These are phyloP conservation scores for Popillia japonica DNA, from an alignment of 1,140 invertebrate genomes.

Conservation along the genomic window DNA sequence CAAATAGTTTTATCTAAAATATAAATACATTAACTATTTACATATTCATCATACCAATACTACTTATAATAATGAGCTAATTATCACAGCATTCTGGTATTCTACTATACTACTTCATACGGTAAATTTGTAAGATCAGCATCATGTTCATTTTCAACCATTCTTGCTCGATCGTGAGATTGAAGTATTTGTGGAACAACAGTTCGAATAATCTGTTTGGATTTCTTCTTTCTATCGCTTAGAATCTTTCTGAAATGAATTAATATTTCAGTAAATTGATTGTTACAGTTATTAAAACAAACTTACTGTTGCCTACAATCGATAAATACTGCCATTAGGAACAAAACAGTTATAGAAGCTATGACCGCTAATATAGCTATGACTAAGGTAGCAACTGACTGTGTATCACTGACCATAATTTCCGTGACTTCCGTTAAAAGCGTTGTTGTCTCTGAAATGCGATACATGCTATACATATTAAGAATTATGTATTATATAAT, in stretches of 20 bases:
- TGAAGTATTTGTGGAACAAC: constrained; percentile 11
- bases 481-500: no score
- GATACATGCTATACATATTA: no score
- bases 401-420: background rate
- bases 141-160: background rate
- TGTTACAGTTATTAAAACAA: constrained; percentile 21
- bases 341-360: constrained; percentile 65
- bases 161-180: constrained; percentile 9
- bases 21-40: background rate
- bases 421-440: background rate
- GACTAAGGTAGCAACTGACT: constrained; percentile 52
- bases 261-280: background rate
- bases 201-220: background rate
- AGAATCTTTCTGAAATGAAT: constrained; percentile 10
- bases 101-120: constrained; percentile 8
- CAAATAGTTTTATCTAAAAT: background rate
- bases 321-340: constrained; percentile 68
- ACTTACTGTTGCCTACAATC: constrained; percentile 65
- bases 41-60: background rate
- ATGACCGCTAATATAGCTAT: constrained; percentile 64
- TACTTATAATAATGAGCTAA: background rate
- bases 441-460: background rate
- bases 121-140: background rate
- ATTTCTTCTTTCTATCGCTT: background rate
- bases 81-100: constrained; percentile 28